Evolutionary conservation across 1,140 invertebrate genomes (phyloP).

Genomic region (Bicyclus anynana): DNA sequence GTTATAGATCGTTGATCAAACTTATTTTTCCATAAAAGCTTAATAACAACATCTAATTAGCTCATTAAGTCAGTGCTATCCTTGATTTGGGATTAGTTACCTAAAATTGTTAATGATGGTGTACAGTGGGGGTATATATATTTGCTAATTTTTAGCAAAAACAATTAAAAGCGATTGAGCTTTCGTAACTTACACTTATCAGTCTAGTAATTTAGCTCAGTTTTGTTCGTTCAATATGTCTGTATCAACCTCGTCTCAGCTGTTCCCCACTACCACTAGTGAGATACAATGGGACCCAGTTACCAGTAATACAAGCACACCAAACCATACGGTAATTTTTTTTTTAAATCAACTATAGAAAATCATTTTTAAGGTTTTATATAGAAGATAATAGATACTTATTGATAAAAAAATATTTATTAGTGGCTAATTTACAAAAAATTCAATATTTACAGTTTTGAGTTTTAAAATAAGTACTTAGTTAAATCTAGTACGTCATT

Average conservation of each 20-base stretch:
- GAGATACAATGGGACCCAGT: conserved; percentile 34
- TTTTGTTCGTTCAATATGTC: conserved; percentile 25
- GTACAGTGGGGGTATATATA: conserved; percentile 38
- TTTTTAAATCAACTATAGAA: not conserved
- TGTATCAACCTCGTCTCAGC: conserved; percentile 18
- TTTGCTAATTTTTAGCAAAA: conserved; percentile 26
- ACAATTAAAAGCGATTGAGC: conserved; percentile 34
- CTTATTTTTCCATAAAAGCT: not conserved
- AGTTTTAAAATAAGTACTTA: no score
- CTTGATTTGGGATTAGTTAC: conserved; percentile 8
- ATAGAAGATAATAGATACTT: no score
- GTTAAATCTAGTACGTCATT: no score
- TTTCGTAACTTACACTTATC: conserved; percentile 29
- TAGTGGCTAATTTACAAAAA: no score
- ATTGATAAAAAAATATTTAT: no score
- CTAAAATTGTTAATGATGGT: conserved; percentile 23
- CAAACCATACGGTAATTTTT: conserved; percentile 30
- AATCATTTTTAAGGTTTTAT: no score
- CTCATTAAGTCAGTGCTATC: conserved; percentile 25
- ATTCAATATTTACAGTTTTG: no score
- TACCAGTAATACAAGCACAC: conserved; percentile 15
- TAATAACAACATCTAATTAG: conserved; percentile 31
- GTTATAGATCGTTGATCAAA: not conserved
- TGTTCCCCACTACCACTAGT: conserved; percentile 21
- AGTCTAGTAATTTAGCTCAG: no score